phyloP scores from a whole-genome alignment of 1,140 invertebrate genomes.

The Heterodera schachtii region DNA sequence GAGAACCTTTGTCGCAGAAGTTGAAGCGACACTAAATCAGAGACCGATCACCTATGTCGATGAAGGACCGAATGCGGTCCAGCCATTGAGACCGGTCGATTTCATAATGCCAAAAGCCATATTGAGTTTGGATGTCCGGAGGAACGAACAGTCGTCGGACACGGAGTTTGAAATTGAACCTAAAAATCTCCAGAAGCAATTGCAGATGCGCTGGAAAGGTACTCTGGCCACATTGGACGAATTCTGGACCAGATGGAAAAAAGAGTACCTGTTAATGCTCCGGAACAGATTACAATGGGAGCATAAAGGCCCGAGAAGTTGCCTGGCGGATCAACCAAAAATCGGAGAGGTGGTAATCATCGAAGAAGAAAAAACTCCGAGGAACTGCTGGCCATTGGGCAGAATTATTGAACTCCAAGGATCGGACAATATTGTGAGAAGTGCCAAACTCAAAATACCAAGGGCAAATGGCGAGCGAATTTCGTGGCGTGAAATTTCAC shows the following conservation, averaged over 20 bases:
- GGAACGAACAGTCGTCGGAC: no score
- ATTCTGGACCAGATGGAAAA: conserved; percentile 19
- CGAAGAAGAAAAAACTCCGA: not conserved
- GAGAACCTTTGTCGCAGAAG: conserved; percentile 50
- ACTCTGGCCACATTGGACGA: not conserved
- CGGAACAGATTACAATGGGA: not conserved
- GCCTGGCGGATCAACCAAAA: not conserved
- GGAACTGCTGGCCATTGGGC: conserved; percentile 3
- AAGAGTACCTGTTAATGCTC: conserved; percentile 30
- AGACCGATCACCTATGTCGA: conserved; percentile 42
- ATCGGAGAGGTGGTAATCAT: not conserved
- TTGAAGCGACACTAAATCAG: conserved; percentile 46
- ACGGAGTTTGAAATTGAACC: no score
- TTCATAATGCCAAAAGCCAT: conserved; percentile 14
- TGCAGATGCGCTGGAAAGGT: not conserved
- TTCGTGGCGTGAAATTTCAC: no score
- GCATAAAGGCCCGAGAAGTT: not conserved
- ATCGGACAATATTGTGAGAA: not conserved
- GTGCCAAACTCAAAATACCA: no score
- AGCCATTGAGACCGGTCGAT: conserved; percentile 20
- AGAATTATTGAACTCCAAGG: not conserved
- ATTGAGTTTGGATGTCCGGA: no score
- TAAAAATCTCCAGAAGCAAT: not conserved
- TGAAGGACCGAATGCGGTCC: not conserved
- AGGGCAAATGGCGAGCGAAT: no score